Conservation (phyloP, 2,797 vertebrate species). For the Macropodus opercularis region DNA sequence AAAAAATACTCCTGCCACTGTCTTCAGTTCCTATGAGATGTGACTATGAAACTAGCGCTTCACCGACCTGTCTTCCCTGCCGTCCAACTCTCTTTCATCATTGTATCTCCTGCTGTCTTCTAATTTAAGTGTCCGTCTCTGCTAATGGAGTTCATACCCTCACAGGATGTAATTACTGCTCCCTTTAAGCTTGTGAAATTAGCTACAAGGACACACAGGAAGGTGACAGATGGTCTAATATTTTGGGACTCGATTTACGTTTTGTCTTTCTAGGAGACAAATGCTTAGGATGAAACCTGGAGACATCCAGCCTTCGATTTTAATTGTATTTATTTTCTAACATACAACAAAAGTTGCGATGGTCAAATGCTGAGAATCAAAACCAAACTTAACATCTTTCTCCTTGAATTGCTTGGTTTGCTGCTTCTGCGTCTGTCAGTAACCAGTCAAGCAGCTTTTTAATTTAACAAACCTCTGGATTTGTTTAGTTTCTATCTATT, state of each 20-base stretch:
- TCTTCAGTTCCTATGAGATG: constrained; percentile 41
- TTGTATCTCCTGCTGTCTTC: constrained; percentile 66
- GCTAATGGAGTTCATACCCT: neutral
- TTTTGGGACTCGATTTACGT: neutral
- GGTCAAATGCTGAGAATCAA: too few relatives aligned
- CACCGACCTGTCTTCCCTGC: constrained; percentile 51
- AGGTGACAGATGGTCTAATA: neutral
- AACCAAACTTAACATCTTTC: too few relatives aligned
- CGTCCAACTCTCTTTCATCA: constrained; percentile 41
- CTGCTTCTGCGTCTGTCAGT: too few relatives aligned
- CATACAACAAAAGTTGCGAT: too few relatives aligned
- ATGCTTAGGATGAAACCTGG: neutral
- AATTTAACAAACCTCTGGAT: too few relatives aligned
- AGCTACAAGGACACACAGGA: neutral
- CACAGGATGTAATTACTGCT: neutral
- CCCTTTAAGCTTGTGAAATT: neutral
- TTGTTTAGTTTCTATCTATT: too few relatives aligned
- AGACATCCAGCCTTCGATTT: too few relatives aligned
- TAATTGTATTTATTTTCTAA: too few relatives aligned
- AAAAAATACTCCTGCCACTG: too few relatives aligned
- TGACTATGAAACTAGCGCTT: constrained; percentile 51
- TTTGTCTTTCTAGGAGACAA: neutral
- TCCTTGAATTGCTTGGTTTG: too few relatives aligned
- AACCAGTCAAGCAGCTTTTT: too few relatives aligned
- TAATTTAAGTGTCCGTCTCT: constrained; percentile 66